Conservation (phyloP, 2,113 vertebrate species). For the Oncorhynchus masou region DNA sequence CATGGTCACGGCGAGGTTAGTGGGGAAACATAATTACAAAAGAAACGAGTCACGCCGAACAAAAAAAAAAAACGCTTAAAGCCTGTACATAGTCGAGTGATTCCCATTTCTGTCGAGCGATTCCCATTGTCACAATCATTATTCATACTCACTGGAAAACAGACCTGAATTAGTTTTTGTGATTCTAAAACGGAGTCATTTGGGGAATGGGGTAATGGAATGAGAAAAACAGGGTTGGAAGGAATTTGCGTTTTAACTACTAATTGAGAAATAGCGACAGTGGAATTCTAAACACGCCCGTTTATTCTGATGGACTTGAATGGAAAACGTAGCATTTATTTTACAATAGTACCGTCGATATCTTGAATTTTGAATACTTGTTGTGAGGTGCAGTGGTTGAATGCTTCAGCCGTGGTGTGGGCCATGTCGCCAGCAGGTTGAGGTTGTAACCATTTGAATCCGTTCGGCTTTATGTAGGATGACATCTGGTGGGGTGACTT, state of each 20-base stretch:
- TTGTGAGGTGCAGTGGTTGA: neutral
- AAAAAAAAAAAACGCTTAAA: conserved; percentile 74
- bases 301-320: neutral
- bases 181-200: conserved; percentile 57
- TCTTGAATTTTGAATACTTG: conserved; percentile 8
- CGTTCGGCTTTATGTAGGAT: conserved; percentile 37
- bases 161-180: conserved; percentile 67
- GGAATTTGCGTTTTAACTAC: conserved; percentile 27
- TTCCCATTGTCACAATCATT: conserved; percentile 73
- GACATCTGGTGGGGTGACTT: conserved; percentile 66
- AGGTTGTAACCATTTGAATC: conserved; percentile 51
- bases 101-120: conserved; percentile 7
- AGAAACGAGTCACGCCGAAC: conserved; percentile 74
- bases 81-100: conserved; percentile 66
- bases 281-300: conserved; percentile 18
- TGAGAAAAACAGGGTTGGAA: conserved; percentile 25
- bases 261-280: conserved; percentile 47
- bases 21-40: conserved; percentile 74
- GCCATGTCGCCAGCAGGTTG: conserved; percentile 28
- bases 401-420: conserved; percentile 7
- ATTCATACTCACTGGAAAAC: conserved; percentile 72
- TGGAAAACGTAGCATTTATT: neutral
- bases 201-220: conserved; percentile 28
- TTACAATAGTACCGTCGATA: neutral
- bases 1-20: conserved; percentile 54